A percentile compares a stretch with the other conserved stretches of the same genome.
Conservation (phyloP, 2,797 vertebrate species). For the Melanogrammus aeglefinus region DNA sequence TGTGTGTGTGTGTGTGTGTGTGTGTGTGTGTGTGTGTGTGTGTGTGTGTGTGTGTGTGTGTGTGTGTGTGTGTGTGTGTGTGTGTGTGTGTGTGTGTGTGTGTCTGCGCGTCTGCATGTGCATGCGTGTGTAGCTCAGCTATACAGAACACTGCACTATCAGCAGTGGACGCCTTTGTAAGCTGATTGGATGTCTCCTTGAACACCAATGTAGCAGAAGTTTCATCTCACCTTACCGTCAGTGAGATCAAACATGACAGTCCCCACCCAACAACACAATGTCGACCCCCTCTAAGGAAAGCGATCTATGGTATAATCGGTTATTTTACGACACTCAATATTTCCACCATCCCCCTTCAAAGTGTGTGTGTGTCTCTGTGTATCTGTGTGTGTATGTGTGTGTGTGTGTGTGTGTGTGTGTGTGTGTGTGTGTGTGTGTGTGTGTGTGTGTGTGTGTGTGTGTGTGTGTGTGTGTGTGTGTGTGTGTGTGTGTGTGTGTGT, state of each 20-base stretch:
- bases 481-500: conserved; percentile 12
- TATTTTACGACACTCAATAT: conserved; percentile 1
- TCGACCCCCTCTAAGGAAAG: conserved; percentile 22
- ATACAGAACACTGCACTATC: neutral
- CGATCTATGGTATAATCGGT: neutral
- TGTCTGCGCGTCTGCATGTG: too few relatives aligned
- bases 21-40: too few relatives aligned
- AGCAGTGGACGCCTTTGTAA: neutral
- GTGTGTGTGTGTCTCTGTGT: neutral
- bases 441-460: conserved; percentile 17
- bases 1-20: neutral
- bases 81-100: too few relatives aligned
- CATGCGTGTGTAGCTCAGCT: neutral
- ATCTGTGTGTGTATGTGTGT: conserved; percentile 19
- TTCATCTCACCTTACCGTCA: neutral
- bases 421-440: conserved; percentile 7
- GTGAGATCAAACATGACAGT: neutral
- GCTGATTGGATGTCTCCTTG: neutral
- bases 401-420: neutral
- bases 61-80: too few relatives aligned
- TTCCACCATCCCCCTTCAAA: neutral
- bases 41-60: neutral
- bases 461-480: conserved; percentile 11
- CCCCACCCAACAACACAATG: neutral
- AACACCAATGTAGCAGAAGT: neutral